phyloP scores from a whole-genome alignment of 2,797 vertebrate species.

The Lithobates pipiens region DNA sequence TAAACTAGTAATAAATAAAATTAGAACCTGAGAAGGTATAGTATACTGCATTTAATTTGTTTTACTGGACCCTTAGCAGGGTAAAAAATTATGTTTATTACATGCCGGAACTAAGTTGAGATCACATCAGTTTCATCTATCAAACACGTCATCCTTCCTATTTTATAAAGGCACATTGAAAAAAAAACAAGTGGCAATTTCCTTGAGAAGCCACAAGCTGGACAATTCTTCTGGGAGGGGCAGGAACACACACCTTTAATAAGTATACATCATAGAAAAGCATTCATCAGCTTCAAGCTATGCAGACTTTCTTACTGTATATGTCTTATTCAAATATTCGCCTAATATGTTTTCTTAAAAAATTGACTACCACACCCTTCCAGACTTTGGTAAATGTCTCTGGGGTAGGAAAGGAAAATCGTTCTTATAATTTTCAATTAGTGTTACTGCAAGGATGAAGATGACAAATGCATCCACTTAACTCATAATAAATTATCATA shows the following conservation, averaged over 20 bases:
- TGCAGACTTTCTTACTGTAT: background rate
- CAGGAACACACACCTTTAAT: conserved; percentile 16
- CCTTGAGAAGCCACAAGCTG: conserved; percentile 9
- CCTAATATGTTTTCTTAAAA: conserved; percentile 9
- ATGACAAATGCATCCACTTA: conserved; percentile 11
- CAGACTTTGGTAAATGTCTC: background rate
- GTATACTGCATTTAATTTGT: no score
- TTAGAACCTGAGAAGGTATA: no score
- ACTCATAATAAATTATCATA: no score
- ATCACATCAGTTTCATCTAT: background rate
- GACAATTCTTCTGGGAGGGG: conserved; percentile 28
- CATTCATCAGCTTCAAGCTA: background rate
- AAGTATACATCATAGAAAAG: background rate
- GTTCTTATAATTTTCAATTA: background rate
- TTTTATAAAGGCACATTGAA: background rate
- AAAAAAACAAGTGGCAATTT: conserved; percentile 33
- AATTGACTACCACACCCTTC: background rate
- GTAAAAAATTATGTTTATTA: background rate
- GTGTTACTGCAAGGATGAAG: background rate
- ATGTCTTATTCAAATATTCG: background rate
- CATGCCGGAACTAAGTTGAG: background rate
- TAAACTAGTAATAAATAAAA: no score
- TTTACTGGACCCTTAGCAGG: no score
- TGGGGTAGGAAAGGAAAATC: no score
- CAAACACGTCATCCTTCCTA: background rate